These are phyloP conservation scores for Eudyptes chrysolophus DNA, from an alignment of 2,113 vertebrate genomes.

Conservation along the genomic window DNA sequence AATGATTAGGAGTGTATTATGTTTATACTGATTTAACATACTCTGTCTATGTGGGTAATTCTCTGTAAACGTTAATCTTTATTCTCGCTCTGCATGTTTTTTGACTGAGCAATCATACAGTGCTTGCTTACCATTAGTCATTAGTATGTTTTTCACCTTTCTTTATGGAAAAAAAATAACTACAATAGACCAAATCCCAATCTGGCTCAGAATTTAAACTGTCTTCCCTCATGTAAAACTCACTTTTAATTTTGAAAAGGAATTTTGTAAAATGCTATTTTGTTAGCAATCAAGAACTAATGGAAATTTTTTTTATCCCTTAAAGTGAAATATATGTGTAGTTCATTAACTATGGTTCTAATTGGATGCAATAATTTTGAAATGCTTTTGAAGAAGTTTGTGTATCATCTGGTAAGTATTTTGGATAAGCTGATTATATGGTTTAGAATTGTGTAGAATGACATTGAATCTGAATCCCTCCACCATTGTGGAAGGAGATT, in stretches of 20 bases:
- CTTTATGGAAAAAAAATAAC: neutral
- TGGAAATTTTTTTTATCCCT: neutral
- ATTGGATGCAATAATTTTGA: neutral
- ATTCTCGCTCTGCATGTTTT: neutral
- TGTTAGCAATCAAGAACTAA: neutral
- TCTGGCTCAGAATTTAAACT: neutral
- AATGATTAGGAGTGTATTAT: neutral
- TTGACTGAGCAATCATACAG: neutral
- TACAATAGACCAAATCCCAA: neutral
- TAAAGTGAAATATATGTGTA: neutral
- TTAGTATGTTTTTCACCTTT: neutral
- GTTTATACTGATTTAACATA: neutral
- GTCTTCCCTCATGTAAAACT: neutral
- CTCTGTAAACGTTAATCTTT: neutral
- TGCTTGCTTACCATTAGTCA: neutral
- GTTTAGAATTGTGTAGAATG: neutral
- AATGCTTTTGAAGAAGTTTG: neutral
- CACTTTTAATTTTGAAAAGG: neutral
- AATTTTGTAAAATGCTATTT: neutral
- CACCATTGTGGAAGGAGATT: neutral
- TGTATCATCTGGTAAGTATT: neutral
- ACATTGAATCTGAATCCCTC: neutral
- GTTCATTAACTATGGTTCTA: neutral
- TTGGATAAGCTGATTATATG: neutral
- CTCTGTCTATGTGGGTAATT: neutral